phyloP scores from a whole-genome alignment of 2,888 invertebrate genomes.

The Griposia aprilina region DNA sequence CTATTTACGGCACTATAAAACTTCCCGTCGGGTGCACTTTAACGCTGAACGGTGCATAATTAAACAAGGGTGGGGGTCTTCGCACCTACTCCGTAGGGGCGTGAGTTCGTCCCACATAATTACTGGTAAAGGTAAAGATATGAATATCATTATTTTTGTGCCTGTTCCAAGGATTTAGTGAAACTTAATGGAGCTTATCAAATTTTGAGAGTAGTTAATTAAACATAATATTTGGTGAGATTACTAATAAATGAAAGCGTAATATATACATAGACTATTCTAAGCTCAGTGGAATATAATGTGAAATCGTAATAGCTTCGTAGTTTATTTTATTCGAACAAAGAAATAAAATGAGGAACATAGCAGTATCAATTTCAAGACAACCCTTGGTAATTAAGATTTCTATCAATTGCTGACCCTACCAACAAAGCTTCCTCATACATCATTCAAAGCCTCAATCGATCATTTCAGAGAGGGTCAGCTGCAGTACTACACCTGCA shows the following conservation, averaged over 20 bases:
- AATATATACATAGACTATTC: not conserved
- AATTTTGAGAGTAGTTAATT: conserved; percentile 10
- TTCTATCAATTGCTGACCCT: conserved; percentile 14
- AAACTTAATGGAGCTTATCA: conserved; percentile 10
- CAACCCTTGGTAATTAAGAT: conserved; percentile 1
- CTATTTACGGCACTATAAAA: conserved; percentile 73
- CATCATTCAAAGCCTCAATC: conserved; percentile 25
- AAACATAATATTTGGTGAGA: not conserved
- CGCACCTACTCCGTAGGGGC: conserved; percentile 66
- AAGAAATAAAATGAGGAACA: not conserved
- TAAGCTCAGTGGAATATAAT: not conserved
- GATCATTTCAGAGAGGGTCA: conserved; percentile 53
- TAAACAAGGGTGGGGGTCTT: conserved; percentile 73
- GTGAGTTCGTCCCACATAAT: conserved; percentile 66
- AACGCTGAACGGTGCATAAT: conserved; percentile 79
- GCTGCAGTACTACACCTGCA: conserved; percentile 75
- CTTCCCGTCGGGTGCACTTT: conserved; percentile 77
- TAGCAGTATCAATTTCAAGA: conserved; percentile 1
- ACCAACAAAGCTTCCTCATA: conserved; percentile 18
- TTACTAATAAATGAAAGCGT: not conserved
- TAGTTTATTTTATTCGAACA: not conserved
- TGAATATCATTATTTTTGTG: conserved; percentile 61
- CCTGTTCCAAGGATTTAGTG: conserved; percentile 28
- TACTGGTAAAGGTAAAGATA: conserved; percentile 62
- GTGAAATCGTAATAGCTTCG: not conserved